Evolutionary conservation across 2,113 vertebrate genomes (phyloP), one percentile per base, ranked within the genome.

Genomic region (Calyptommatus sinebrachiatus): DNA sequence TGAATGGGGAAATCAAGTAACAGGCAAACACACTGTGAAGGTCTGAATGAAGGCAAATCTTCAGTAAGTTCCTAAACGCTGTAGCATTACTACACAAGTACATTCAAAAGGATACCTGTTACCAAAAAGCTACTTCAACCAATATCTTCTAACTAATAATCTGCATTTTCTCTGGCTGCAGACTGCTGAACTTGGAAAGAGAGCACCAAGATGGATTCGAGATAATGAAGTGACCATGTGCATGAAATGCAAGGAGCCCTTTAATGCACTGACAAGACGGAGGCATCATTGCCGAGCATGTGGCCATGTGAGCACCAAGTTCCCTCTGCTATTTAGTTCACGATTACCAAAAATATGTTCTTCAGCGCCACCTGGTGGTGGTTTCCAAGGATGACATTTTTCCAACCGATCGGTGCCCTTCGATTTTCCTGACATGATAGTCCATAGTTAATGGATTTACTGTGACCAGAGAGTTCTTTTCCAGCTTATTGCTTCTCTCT

Each of bases 211-310:
- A 73, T 99, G 98, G 98, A 99, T 99, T 80, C 95, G 98, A 31
- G 98, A 99, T 91, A 99, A 99, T 0, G 97, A 99, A 85, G 98
- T 99, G 74, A 99, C 98, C 0, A 99, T 99, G 97, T 99, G 98
- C 82, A 99, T 99, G 98, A 98, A 97, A 90, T 99, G 98, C 89
- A 96, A 93, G 84, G 98, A 99, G 60, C 70, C 94, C 22, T 99
- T 99, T 82, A 99, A 99, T 0, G 98, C 98, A 0, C 92, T 99
- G 88, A 99, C 97, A 0, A 94, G 98, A 35, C 95, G 98, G 84
- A 90, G 98, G 79, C 98, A 99, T 84, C 98, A 99, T 87, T 99
- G 98, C 89, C 93, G 98, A 82, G 98, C 98, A 0, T 99, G 98
- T 45, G 98, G 98, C 77, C 95, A 95, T 0, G 98, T 99, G 83